Evolutionary conservation across 2,797 vertebrate species (phyloP).

Genomic region (Balearica regulorum): DNA sequence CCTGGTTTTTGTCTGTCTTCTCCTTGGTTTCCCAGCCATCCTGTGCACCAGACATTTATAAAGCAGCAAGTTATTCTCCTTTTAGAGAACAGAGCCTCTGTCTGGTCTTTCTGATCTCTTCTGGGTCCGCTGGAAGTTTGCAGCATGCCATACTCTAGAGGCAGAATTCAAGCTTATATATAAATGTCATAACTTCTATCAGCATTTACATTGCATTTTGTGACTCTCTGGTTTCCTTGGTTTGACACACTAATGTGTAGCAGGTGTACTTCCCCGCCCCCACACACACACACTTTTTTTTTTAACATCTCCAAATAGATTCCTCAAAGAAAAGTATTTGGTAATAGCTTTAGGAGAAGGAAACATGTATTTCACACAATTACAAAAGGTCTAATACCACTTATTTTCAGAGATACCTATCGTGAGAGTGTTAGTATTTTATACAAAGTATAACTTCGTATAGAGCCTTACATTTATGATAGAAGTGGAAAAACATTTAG

Average conservation of each 20-base stretch:
- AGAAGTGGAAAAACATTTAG: background rate
- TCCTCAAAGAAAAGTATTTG: background rate
- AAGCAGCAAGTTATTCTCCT: background rate
- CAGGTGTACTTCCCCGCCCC: background rate
- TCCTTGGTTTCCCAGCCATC: background rate
- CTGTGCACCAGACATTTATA: background rate
- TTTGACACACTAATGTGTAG: background rate
- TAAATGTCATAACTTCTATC: background rate
- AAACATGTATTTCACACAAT: background rate
- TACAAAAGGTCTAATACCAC: background rate
- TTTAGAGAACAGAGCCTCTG: background rate
- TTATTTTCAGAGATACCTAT: background rate
- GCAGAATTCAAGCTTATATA: background rate
- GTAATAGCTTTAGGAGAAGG: background rate
- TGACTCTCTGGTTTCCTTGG: background rate
- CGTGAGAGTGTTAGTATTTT: background rate
- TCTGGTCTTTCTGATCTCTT: background rate
- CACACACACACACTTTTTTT: background rate
- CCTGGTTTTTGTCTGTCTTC: background rate
- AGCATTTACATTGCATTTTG: background rate
- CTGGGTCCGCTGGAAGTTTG: background rate
- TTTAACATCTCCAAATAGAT: background rate
- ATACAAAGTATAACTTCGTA: background rate
- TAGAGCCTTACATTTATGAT: background rate
- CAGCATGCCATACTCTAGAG: background rate